Evolutionary conservation across 2,113 vertebrate species (phyloP), one percentile per base, ranked within the genome.

Genomic region (Sciurus niger): DNA sequence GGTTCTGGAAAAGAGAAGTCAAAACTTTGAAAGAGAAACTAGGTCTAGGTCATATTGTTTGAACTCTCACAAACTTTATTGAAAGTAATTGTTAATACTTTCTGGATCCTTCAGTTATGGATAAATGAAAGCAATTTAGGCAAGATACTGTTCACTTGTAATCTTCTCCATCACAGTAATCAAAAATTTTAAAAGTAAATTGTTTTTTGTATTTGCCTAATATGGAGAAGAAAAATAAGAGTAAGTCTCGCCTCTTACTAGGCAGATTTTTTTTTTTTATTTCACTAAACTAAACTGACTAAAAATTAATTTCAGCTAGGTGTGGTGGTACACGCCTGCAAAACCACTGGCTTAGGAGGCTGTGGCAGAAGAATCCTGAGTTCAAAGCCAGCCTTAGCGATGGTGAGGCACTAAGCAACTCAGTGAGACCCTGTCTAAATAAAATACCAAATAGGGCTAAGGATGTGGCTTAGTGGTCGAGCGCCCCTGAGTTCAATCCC

Each of bases 241-340:
- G 4, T 14, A 16, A 43, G 6, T 9, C 9, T 34, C 37, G 8
- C 6, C 18, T 8, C 18, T 94, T 84, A 58, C 46, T 48, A 85
- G 74, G 32, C 28, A 65, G 12, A 55, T 24, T 0, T 24, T 51
- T 84, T 37, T 43, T 60, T 34, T 17, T 84, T 32, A 55, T 94
- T 89, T 92, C 46, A 68, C 53, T 94, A 90, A 88, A 67, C 25
- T 43, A 25, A 72, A 1, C n/a, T 84, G 28, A 82, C 93, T 87
- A 79, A 72, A 95, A 95, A 68, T 80, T 85, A 74, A 48, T 48
- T 48, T 48, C 46, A 48, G 46, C 46, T 48, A 48, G 46, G 46
- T 1, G 6, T 48, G 46, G 46, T 48, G 46, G 46, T 9, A 8
- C 46, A 48, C 7, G 46, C 46, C 46, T 48, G 46, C 9, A 48